A percentile compares a stretch with the other conserved stretches of the same genome.
phyloP scores from a whole-genome alignment of 2,797 vertebrate genomes.

The Tangara arthus region DNA sequence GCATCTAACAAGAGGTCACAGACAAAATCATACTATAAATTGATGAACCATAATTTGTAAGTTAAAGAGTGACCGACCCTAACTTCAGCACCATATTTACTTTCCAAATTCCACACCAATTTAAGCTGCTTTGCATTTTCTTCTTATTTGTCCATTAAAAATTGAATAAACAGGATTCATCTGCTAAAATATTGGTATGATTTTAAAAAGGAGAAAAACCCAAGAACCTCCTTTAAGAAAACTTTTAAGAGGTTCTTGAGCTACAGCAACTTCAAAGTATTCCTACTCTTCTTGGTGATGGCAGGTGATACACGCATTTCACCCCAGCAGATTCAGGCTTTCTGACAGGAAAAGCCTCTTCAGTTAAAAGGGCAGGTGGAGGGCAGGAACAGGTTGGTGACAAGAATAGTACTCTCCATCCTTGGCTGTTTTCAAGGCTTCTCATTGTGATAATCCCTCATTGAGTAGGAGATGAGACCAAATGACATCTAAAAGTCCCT shows the following conservation, averaged over 20 bases:
- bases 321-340: not conserved
- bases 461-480: not conserved
- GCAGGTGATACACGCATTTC: accelerated
- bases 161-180: not conserved
- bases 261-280: not conserved
- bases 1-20: not conserved
- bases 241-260: not conserved
- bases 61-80: not conserved
- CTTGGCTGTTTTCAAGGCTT: not conserved
- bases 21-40: not conserved
- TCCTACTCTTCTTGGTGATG: not conserved
- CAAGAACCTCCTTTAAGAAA: accelerated
- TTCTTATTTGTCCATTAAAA: not conserved
- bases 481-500: not conserved
- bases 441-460: not conserved
- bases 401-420: not conserved
- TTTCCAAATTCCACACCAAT: not conserved
- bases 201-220: not conserved
- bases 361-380: not conserved
- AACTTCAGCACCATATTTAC: not conserved
- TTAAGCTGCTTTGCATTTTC: not conserved
- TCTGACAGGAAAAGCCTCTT: not conserved
- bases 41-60: not conserved
- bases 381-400: not conserved
- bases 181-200: not conserved